phyloP scores from a whole-genome alignment of 2,888 invertebrate genomes.

The Rugalucina vietnamica region DNA sequence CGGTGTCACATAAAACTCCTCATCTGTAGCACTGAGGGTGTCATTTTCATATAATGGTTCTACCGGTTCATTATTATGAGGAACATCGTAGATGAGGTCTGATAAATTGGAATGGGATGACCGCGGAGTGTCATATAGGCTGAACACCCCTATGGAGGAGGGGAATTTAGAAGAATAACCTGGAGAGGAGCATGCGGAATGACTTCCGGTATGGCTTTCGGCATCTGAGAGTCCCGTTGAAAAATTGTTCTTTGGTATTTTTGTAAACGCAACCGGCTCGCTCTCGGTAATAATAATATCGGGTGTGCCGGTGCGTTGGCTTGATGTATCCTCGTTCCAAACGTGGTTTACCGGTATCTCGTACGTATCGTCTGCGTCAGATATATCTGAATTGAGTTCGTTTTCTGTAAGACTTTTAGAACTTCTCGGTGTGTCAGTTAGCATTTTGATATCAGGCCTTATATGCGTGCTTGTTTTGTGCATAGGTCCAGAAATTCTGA shows the following conservation, averaged over 20 bases:
- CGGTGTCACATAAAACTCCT: not conserved
- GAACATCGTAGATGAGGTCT: not conserved
- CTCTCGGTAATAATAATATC: not conserved
- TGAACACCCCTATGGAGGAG: not conserved
- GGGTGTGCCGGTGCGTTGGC: not conserved
- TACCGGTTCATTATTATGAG: not conserved
- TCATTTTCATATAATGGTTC: conserved; percentile 1
- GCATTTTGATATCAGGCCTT: not conserved
- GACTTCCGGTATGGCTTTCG: not conserved
- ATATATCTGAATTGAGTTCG: not conserved
- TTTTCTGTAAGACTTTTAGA: not conserved
- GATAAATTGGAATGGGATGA: not conserved
- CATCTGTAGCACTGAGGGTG: not conserved
- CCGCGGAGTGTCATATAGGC: not conserved
- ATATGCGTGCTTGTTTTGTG: not conserved
- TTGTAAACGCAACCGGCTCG: not conserved
- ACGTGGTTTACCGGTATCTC: not conserved
- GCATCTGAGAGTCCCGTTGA: not conserved
- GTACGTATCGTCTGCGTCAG: not conserved
- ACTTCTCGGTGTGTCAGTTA: not conserved
- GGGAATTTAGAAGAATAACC: not conserved
- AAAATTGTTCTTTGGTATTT: not conserved
- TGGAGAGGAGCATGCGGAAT: not conserved
- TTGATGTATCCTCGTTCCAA: not conserved
- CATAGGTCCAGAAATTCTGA: not conserved